Evolutionary conservation across 2,797 vertebrate genomes (phyloP).

Genomic region (Scomberomorus guttatus): DNA sequence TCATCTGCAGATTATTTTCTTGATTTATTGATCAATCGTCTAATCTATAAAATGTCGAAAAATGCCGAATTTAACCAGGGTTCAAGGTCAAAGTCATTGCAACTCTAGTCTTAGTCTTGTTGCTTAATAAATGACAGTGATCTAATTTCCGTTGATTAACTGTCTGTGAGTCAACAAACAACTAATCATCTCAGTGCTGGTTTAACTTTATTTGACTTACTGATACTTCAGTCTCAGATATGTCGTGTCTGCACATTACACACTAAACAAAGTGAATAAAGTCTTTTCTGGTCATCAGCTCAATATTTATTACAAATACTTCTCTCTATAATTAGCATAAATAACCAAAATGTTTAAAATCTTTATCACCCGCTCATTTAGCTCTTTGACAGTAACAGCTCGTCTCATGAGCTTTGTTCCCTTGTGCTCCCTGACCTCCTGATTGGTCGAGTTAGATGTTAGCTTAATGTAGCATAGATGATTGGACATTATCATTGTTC

Average conservation of each 20-base stretch:
- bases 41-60: too few species aligned
- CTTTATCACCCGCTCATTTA: background rate
- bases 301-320: background rate
- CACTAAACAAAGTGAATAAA: background rate
- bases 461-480: conserved; percentile 62
- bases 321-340: background rate
- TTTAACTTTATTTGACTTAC: background rate
- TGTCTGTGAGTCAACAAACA: background rate
- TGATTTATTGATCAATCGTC: too few species aligned
- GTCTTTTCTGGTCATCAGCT: background rate
- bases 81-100: too few species aligned
- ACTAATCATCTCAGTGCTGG: background rate
- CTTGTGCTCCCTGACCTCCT: conserved; percentile 44
- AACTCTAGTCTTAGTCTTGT: too few species aligned
- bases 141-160: background rate
- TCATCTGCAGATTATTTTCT: too few species aligned
- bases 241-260: background rate
- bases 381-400: conserved; percentile 37
- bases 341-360: background rate
- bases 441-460: conserved; percentile 50
- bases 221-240: background rate
- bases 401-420: conserved; percentile 10
- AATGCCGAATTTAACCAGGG: too few species aligned
- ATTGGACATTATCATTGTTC: conserved; percentile 67
- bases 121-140: too few species aligned